Conservation (phyloP, 1,140 invertebrate genomes). For the Solenopsis invicta region DNA sequence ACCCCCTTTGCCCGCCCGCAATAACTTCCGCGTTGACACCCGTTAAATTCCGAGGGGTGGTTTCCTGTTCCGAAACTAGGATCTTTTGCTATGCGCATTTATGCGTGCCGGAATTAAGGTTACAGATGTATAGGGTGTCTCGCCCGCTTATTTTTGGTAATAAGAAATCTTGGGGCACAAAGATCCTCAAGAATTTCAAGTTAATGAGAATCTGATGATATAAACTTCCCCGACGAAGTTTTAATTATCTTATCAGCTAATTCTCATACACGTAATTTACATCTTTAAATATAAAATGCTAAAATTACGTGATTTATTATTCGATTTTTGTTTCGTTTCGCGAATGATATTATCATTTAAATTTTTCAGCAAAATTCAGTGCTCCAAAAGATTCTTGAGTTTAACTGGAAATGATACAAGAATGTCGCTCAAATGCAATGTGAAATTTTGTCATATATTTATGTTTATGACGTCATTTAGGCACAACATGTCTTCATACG, state of each 20-base stretch:
- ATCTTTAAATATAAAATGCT: neutral
- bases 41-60: conserved; percentile 61
- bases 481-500: neutral
- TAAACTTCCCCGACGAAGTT: neutral
- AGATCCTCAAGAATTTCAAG: neutral
- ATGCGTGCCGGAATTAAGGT: conserved; percentile 22
- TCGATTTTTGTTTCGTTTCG: neutral
- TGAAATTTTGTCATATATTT: neutral
- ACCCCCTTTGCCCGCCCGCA: conserved; percentile 38
- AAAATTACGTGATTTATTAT: neutral
- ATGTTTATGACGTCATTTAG: neutral
- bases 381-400: neutral
- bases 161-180: neutral
- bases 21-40: conserved; percentile 72
- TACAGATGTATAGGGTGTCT: neutral
- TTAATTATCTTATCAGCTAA: conserved; percentile 6
- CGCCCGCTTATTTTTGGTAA: neutral
- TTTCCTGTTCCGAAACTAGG: conserved; percentile 44
- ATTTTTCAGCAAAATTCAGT: neutral
- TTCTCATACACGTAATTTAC: neutral
- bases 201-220: neutral
- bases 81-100: conserved; percentile 40
- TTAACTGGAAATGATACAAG: neutral
- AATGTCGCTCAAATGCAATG: neutral
- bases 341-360: neutral